Conservation (phyloP, 2,113 vertebrate species). For the Leucopsar rothschildi region DNA sequence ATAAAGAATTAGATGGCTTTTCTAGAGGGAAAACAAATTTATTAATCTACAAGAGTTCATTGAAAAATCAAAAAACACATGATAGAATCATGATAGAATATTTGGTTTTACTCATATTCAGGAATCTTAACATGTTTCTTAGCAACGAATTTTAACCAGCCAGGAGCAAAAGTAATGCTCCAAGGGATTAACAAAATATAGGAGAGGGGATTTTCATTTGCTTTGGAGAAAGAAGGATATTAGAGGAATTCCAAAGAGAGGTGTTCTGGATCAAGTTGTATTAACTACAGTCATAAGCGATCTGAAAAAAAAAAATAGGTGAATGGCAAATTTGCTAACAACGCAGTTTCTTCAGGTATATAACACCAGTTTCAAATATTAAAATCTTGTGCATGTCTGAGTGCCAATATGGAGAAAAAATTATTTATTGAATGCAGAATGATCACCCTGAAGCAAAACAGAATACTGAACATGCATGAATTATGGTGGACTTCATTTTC, state of each 20-base stretch:
- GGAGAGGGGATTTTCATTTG: neutral
- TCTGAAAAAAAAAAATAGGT: neutral
- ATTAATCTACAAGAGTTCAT: neutral
- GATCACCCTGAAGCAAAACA: neutral
- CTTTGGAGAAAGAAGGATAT: neutral
- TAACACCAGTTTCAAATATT: neutral
- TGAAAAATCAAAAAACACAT: neutral
- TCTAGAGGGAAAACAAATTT: neutral
- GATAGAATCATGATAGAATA: neutral
- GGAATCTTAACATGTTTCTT: neutral
- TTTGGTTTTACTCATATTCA: neutral
- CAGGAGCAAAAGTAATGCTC: neutral
- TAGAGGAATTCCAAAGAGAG: neutral
- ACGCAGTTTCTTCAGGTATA: neutral
- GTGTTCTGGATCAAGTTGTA: neutral
- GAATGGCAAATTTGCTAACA: neutral
- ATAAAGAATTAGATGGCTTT: neutral
- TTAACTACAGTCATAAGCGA: neutral
- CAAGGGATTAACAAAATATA: neutral
- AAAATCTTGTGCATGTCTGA: neutral
- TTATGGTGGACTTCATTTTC: neutral
- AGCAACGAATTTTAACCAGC: neutral
- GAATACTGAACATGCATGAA: neutral
- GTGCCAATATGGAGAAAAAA: neutral
- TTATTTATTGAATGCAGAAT: neutral